These are phyloP conservation scores for Saturnia pavonia DNA, from an alignment of 2,888 invertebrate genomes.

Conservation along the genomic window DNA sequence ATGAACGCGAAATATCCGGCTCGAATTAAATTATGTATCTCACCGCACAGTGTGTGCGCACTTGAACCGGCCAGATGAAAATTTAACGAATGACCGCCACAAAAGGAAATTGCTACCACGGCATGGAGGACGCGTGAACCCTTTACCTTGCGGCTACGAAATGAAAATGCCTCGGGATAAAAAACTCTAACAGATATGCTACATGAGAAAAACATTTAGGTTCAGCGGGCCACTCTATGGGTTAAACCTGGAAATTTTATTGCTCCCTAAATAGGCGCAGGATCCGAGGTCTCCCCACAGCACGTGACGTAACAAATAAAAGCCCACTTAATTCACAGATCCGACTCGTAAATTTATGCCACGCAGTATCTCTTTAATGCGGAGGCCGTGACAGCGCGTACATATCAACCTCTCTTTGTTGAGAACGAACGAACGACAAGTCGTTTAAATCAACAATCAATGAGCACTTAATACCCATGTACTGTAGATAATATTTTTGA, in stretches of 20 bases:
- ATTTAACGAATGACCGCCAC: conserved; percentile 67
- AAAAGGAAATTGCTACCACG: conserved; percentile 65
- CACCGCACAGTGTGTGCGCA: conserved; percentile 41
- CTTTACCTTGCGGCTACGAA: conserved; percentile 51
- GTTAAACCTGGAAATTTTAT: conserved; percentile 50
- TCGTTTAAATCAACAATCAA: conserved; percentile 63
- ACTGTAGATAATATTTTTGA: conserved; percentile 36
- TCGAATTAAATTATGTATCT: conserved; percentile 59
- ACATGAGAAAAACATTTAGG: conserved; percentile 28
- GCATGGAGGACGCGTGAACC: conserved; percentile 51
- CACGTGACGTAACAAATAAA: conserved; percentile 77
- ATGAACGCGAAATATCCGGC: conserved; percentile 53
- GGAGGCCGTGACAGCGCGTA: conserved; percentile 73
- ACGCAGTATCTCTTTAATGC: conserved; percentile 76
- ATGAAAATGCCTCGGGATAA: conserved; percentile 43
- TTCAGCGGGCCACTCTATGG: conserved; percentile 25
- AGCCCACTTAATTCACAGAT: conserved; percentile 77
- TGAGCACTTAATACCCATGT: conserved; percentile 44
- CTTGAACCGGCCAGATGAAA: conserved; percentile 62
- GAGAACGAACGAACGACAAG: conserved; percentile 55
- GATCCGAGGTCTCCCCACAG: conserved; percentile 53
- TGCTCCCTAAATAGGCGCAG: conserved; percentile 52
- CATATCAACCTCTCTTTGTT: conserved; percentile 63
- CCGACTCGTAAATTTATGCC: conserved; percentile 74
- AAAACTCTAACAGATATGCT: conserved; percentile 38